These are phyloP conservation scores for Opisthograptis luteolata DNA, from an alignment of 2,888 invertebrate species.

Conservation along the genomic window DNA sequence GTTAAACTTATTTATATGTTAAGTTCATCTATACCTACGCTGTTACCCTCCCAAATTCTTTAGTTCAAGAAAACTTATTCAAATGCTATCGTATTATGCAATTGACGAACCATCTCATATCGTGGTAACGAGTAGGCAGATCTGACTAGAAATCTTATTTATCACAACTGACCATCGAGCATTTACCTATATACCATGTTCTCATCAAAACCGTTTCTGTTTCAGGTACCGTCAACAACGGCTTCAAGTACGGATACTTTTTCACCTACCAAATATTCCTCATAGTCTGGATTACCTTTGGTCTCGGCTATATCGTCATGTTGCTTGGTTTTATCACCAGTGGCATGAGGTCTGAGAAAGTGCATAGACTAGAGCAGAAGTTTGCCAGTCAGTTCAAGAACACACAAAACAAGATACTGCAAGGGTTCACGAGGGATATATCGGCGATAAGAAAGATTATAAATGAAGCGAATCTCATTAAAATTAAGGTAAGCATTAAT, in stretches of 20 bases:
- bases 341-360: conserved; percentile 89
- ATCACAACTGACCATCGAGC: no score
- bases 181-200: no score
- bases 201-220: no score
- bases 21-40: no score
- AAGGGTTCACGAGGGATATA: conserved; percentile 90
- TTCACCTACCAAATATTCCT: conserved; percentile 91
- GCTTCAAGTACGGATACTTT: conserved; percentile 85
- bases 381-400: conserved; percentile 90
- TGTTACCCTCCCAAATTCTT: no score
- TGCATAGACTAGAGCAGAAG: conserved; percentile 90
- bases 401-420: conserved; percentile 91
- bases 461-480: conserved; percentile 92
- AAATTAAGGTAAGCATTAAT: conserved; percentile 90
- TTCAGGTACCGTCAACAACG: conserved; percentile 78
- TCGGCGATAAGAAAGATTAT: conserved; percentile 89
- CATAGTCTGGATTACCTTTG: conserved; percentile 95
- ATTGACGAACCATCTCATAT: no score
- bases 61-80: no score
- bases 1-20: no score
- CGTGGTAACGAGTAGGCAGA: no score
- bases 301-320: conserved; percentile 96
- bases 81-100: no score
- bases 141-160: no score
- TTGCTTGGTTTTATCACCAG: conserved; percentile 93